Percentiles rank a stretch among this genome's conserved stretches.
These are phyloP conservation scores for Acestrorhynchus altus DNA, from an alignment of 2,797 vertebrate species.

Conservation along the genomic window DNA sequence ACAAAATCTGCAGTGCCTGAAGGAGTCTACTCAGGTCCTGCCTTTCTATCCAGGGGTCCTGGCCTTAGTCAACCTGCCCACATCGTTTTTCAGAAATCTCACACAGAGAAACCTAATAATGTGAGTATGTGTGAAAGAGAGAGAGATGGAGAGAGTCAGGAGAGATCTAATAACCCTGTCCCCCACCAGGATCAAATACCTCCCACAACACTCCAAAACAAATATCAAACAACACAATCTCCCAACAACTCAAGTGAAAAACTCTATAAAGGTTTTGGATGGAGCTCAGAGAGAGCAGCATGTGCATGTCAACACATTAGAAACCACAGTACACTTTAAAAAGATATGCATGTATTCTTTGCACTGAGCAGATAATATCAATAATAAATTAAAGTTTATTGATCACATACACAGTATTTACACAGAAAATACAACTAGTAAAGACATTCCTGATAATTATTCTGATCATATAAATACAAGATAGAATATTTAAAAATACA, in stretches of 20 bases:
- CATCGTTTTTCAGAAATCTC: not conserved
- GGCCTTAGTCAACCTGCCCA: conserved; percentile 6
- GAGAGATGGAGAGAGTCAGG: not conserved
- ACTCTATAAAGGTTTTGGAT: not conserved
- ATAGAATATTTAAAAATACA: no score
- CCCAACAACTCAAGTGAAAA: not conserved
- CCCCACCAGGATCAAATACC: conserved; percentile 3
- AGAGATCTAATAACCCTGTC: not conserved
- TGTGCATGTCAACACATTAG: no score
- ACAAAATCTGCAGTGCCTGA: not conserved
- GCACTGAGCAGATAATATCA: no score
- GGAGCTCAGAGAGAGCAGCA: not conserved
- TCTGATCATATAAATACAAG: no score
- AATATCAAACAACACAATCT: conserved; percentile 2
- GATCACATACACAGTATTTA: no score
- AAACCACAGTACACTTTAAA: no score
- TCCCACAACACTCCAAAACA: not conserved
- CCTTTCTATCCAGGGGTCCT: not conserved
- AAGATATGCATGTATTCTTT: no score
- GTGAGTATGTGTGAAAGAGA: not conserved
- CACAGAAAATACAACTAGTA: no score
- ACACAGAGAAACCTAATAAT: not conserved
- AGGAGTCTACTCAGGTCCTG: not conserved
- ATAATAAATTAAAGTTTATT: no score
- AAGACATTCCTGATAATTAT: no score